A percentile compares a stretch with the other conserved stretches of the same genome.
Evolutionary conservation across 2,113 vertebrate species (phyloP).

Genomic region (Forbesichthys agassizii): DNA sequence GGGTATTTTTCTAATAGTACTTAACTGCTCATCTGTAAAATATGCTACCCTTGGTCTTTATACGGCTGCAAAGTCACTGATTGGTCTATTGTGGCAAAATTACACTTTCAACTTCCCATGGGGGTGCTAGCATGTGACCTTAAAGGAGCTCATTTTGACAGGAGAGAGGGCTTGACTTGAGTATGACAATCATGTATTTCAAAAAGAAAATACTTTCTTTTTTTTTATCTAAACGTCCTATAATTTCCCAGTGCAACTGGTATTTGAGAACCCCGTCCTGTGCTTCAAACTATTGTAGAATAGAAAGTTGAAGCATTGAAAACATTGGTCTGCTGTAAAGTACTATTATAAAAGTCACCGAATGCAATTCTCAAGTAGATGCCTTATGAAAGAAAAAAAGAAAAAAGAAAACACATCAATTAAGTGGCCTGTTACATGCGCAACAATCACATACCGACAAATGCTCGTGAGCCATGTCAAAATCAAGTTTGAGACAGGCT

Average conservation of each 20-base stretch:
- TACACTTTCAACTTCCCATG: slow-evolving; percentile 82
- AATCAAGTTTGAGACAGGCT: slow-evolving; percentile 69
- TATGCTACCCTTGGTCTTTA: slow-evolving; percentile 83
- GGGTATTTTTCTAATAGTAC: slow-evolving; percentile 78
- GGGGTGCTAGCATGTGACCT: slow-evolving; percentile 89
- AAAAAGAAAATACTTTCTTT: slow-evolving; percentile 14
- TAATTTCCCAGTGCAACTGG: slow-evolving; percentile 1
- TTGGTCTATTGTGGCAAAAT: slow-evolving; percentile 91
- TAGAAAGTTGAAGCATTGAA: neutral
- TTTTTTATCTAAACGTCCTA: neutral
- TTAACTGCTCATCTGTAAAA: slow-evolving; percentile 86
- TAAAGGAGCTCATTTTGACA: slow-evolving; percentile 74
- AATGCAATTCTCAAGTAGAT: slow-evolving; percentile 79
- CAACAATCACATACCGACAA: slow-evolving; percentile 79
- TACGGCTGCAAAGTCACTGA: slow-evolving; percentile 93
- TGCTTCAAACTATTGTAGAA: neutral
- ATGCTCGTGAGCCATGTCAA: slow-evolving; percentile 67
- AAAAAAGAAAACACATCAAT: slow-evolving; percentile 55
- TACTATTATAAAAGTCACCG: slow-evolving; percentile 14
- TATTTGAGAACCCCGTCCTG: neutral
- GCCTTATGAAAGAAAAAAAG: slow-evolving; percentile 69
- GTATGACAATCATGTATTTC: slow-evolving; percentile 76
- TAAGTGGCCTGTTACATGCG: slow-evolving; percentile 78
- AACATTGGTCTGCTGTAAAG: neutral
- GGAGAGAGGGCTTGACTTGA: slow-evolving; percentile 93